Conservation (phyloP, 2,888 invertebrate species). For the Thereva nobilitata region DNA sequence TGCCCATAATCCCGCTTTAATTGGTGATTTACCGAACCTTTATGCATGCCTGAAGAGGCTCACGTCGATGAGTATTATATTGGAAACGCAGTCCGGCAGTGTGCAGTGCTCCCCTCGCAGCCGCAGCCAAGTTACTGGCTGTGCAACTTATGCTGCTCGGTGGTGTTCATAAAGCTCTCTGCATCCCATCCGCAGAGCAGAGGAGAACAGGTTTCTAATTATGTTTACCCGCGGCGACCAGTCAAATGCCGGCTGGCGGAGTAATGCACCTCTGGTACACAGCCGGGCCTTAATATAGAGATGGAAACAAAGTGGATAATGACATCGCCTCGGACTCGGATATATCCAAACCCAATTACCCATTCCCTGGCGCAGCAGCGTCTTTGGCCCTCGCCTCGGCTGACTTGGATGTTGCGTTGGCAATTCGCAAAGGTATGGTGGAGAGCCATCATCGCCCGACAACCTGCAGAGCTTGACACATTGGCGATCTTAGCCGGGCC, state of each 20-base stretch:
- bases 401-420: conserved; percentile 22
- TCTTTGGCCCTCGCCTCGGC: conserved; percentile 8
- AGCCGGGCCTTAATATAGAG: conserved; percentile 8
- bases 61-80: too few species aligned
- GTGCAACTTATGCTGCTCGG: background rate
- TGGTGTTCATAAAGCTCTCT: conserved; percentile 4
- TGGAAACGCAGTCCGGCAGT: too few species aligned
- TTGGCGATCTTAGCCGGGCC: conserved; percentile 3
- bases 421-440: background rate
- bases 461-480: conserved; percentile 15
- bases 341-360: conserved; percentile 26
- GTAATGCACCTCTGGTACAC: conserved; percentile 11
- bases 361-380: conserved; percentile 1
- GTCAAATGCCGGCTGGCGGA: conserved; percentile 25
- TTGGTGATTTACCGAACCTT: too few species aligned
- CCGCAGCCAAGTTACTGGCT: too few species aligned
- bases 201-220: conserved; percentile 32
- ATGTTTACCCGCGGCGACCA: conserved; percentile 30
- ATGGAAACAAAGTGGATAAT: conserved; percentile 31
- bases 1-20: too few species aligned
- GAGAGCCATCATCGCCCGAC: conserved; percentile 25
- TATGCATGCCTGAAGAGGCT: too few species aligned
- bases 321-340: conserved; percentile 26
- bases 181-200: conserved; percentile 23
- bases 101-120: too few species aligned